Evolutionary conservation across 2,113 vertebrate genomes (phyloP).

Genomic region (Ciconia boyciana): DNA sequence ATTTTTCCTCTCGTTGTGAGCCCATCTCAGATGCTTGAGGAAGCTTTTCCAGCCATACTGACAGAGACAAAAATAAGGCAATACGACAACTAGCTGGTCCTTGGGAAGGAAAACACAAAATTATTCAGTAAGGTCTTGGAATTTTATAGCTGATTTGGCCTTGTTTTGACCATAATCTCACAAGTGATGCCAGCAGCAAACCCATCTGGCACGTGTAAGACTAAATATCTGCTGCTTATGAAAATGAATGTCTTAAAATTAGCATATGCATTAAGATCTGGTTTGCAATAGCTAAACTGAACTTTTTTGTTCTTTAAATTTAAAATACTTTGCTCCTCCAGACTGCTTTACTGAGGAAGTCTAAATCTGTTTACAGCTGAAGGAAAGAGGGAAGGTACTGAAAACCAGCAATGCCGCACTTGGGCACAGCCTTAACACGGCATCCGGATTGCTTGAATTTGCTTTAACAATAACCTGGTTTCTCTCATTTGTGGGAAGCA

Average conservation of each 20-base stretch:
- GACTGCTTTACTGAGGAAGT: background rate
- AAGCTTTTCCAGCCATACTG: background rate
- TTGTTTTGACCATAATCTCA: background rate
- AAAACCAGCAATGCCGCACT: background rate
- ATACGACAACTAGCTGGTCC: background rate
- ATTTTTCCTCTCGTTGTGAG: background rate
- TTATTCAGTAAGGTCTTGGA: background rate
- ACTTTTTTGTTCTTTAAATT: too few species aligned
- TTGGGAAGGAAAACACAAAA: background rate
- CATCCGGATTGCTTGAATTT: accelerated
- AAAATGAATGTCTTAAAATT: background rate
- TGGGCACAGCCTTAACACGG: background rate
- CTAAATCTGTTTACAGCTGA: background rate
- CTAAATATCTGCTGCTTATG: background rate
- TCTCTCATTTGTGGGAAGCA: background rate
- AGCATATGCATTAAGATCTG: background rate
- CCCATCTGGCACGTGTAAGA: background rate
- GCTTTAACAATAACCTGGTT: background rate
- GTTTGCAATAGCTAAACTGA: background rate
- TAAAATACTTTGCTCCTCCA: background rate
- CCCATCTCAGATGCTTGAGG: background rate
- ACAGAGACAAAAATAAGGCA: background rate
- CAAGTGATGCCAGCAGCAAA: background rate
- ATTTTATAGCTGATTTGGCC: background rate
- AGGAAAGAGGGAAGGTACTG: background rate